phyloP scores from a whole-genome alignment of 2,888 invertebrate genomes.

The Ormyrus thymus region DNA sequence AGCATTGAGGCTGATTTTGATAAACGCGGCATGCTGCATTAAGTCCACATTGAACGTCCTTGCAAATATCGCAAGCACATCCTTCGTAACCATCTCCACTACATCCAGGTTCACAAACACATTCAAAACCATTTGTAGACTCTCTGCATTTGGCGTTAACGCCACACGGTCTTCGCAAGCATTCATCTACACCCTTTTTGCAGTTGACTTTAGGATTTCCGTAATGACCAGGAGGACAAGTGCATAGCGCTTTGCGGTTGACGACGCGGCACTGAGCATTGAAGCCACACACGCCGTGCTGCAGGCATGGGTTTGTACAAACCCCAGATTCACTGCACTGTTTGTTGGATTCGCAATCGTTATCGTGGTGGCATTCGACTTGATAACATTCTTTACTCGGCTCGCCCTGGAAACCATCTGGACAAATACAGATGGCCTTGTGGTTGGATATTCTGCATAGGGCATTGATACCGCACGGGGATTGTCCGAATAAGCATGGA shows the following conservation, averaged over 20 bases:
- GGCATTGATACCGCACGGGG: constrained; percentile 88
- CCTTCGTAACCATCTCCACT: constrained; percentile 88
- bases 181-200: constrained; percentile 82
- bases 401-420: constrained; percentile 89
- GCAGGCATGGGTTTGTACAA: constrained; percentile 89
- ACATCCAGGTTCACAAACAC: constrained; percentile 87
- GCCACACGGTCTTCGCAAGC: constrained; percentile 89
- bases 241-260: constrained; percentile 85
- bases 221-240: constrained; percentile 84
- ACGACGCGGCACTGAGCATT: constrained; percentile 91
- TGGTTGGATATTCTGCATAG: constrained; percentile 88
- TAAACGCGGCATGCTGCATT: constrained; percentile 87
- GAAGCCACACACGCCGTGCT: constrained; percentile 85
- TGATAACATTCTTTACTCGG: constrained; percentile 85
- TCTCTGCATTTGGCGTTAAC: constrained; percentile 89
- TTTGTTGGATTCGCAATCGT: constrained; percentile 87
- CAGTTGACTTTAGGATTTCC: constrained; percentile 84
- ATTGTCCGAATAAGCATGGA: constrained; percentile 80
- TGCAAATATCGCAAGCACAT: constrained; percentile 89
- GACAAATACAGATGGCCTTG: constrained; percentile 89
- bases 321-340: constrained; percentile 82
- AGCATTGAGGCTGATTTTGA: constrained; percentile 84
- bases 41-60: constrained; percentile 85
- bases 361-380: constrained; percentile 85
- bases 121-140: constrained; percentile 85